Conservation (phyloP, 2,113 vertebrate species). For the Reinhardtius hippoglossoides region DNA sequence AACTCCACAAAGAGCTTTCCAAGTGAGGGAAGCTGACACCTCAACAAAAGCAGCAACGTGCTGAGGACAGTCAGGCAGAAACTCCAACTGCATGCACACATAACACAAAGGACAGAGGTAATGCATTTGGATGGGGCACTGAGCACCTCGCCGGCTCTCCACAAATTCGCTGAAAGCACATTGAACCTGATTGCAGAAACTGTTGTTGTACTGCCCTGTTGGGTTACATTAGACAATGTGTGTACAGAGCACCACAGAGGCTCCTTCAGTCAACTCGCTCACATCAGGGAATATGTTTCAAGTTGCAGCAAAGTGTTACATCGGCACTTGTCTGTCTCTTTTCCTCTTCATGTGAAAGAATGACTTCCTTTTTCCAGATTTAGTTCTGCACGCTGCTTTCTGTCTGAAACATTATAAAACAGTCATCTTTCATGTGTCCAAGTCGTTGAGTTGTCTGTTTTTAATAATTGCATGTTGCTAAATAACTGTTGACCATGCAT, state of each 20-base stretch:
- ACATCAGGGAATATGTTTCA: constrained; percentile 32
- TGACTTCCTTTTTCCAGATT: constrained; percentile 6
- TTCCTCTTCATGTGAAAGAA: neutral
- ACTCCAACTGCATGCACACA: constrained; percentile 3
- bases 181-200: constrained; percentile 57
- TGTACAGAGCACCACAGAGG: constrained; percentile 34
- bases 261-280: constrained; percentile 30
- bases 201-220: constrained; percentile 56
- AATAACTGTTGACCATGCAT: neutral
- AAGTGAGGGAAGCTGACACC: constrained; percentile 43
- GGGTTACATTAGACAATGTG: constrained; percentile 32
- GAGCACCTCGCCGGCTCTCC: constrained; percentile 25
- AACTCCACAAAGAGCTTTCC: constrained; percentile 21
- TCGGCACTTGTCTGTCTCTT: constrained; percentile 15
- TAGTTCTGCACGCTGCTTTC: neutral
- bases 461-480: neutral
- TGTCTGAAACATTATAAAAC: no score
- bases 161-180: constrained; percentile 26
- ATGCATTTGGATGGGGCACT: constrained; percentile 51
- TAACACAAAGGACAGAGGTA: constrained; percentile 40
- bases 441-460: neutral
- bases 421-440: no score
- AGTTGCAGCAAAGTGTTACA: constrained; percentile 31
- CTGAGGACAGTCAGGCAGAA: constrained; percentile 42
- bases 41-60: constrained; percentile 29